phyloP scores from a whole-genome alignment of 1,140 invertebrate species.

The Aphaenogaster floridana region DNA sequence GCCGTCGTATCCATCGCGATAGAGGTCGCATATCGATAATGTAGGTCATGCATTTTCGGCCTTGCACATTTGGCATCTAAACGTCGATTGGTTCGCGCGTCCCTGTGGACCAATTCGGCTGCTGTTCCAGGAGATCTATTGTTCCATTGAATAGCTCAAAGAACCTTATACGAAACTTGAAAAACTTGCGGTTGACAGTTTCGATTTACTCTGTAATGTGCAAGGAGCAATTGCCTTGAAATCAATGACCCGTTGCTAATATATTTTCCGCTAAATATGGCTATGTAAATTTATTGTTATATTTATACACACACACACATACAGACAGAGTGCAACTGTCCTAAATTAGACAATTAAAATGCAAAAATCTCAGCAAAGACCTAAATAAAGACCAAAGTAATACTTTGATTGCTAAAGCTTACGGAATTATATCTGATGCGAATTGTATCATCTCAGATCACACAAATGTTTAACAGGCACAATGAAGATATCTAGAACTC shows the following conservation, averaged over 20 bases:
- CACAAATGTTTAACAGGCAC: neutral
- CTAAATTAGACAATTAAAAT: neutral
- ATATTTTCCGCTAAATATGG: neutral
- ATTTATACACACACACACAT: neutral
- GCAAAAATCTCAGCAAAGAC: neutral
- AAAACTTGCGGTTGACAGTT: neutral
- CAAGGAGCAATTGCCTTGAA: neutral
- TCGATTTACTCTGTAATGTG: neutral
- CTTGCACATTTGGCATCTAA: conserved; percentile 51
- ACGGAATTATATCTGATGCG: neutral
- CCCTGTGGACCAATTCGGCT: conserved; percentile 36
- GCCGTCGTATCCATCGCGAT: conserved; percentile 36
- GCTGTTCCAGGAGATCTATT: conserved; percentile 19
- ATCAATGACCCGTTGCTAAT: neutral
- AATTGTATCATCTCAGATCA: neutral
- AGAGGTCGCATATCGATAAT: conserved; percentile 69
- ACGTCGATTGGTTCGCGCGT: conserved; percentile 31
- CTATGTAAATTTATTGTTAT: neutral
- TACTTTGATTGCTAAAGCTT: neutral
- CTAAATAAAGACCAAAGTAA: neutral
- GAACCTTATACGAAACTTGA: neutral
- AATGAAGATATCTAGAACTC: neutral
- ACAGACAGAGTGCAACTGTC: neutral
- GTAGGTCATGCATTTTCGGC: conserved; percentile 71
- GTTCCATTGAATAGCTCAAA: neutral